A percentile compares a stretch with the other conserved stretches of the same genome.
phyloP scores from a whole-genome alignment of 1,140 invertebrate genomes.

The Leptopilina boulardi region DNA sequence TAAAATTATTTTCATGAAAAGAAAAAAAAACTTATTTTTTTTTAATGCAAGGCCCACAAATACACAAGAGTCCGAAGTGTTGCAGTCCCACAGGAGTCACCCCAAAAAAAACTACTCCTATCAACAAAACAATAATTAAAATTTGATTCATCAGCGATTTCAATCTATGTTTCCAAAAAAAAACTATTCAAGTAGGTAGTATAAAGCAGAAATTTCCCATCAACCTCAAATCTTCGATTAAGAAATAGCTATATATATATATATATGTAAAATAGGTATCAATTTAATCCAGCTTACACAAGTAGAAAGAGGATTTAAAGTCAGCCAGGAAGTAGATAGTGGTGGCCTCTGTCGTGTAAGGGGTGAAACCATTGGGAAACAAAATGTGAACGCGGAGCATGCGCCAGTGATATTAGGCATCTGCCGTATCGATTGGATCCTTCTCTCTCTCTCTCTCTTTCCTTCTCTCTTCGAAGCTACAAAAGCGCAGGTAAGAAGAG shows the following conservation, averaged over 20 bases:
- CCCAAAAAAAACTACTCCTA: background rate
- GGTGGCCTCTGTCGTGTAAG: constrained; percentile 61
- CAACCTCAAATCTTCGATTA: constrained; percentile 13
- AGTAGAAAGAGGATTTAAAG: constrained; percentile 29
- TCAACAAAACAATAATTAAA: background rate
- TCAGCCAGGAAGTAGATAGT: constrained; percentile 56
- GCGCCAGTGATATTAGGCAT: constrained; percentile 67
- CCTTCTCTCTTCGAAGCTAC: constrained; percentile 27
- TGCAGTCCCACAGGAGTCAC: background rate
- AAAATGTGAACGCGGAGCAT: constrained; percentile 56
- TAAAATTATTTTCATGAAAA: too few species aligned
- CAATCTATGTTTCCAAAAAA: constrained; percentile 3
- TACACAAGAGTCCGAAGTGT: background rate
- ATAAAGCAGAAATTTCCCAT: background rate
- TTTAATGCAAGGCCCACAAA: background rate
- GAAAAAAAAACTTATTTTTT: too few species aligned
- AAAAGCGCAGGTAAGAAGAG: constrained; percentile 46
- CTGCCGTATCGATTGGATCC: constrained; percentile 73
- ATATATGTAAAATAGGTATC: too few species aligned
- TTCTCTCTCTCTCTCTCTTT: background rate
- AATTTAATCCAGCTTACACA: constrained; percentile 27
- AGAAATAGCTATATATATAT: too few species aligned
- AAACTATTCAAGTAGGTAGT: constrained; percentile 11
- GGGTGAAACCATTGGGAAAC: constrained; percentile 49
- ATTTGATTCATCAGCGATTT: background rate